Base-by-base conservation (phyloP, 2,888 invertebrate genomes). In the Boloria selene region DNA sequence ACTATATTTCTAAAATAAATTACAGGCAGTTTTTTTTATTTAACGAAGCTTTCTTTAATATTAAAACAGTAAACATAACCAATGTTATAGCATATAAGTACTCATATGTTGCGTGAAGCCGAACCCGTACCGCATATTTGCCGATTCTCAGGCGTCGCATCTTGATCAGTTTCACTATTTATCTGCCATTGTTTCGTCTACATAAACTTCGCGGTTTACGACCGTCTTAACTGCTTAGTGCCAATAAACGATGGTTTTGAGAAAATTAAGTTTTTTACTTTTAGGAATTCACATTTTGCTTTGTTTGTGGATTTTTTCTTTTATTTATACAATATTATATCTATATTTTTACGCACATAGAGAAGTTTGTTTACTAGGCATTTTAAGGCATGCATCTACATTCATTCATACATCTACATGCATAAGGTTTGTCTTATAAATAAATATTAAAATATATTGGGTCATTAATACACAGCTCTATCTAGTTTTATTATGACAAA, bases 111-210 rank as follows among this genome's bases (percentile, higher is more conserved):
- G 49, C 42, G 26, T 50, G 16, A 56, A 56, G 16, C 47, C 14
- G 47, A 16, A 31, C 18, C 42, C n/a, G n/a, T 17, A 50, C 38
- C 56, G 49, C 50, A 38, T 42, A 38, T 63, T 42, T 14, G 56
- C 17, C n/a, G 49, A 51, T 42, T 52, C 52, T 22, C 52, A 26
- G 49, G 44, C 42, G 51, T 49, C 38, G 52, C 61, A 71, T 69
- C 77, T 79, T 84, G 81, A 86, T 87, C 84, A 86, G 80, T 82
- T 85, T 83, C 83, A 84, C 86, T 89, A 88, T 90, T 90, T 90
- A 90, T 90, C 81, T 84, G 74, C 87, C 75, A 88, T 90, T 90
- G 90, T 90, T 79, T 80, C 72, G 71, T 18, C 55, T 64, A 69
- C 84, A 82, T 88, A 87, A 89, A 87, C 83, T 83, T 76, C 73